Evolutionary conservation across 2,888 invertebrate species (phyloP), one percentile per base, ranked within the genome.

Genomic region (Pharmacophagus antenor): DNA sequence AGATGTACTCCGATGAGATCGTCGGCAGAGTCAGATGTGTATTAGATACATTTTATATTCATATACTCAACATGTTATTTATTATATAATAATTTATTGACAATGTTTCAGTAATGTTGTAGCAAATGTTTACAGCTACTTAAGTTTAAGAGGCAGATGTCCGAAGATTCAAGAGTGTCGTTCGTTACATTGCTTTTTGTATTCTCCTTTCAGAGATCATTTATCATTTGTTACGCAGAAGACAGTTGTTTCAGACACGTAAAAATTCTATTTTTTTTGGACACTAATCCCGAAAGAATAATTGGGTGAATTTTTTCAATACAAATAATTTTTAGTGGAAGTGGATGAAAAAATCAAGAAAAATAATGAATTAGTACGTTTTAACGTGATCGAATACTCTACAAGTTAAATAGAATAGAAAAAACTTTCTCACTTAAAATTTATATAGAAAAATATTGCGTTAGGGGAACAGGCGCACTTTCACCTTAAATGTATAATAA

Each of bases 241-340:
- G 7, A 23, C 47, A 47, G 47, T 22, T 47, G 47, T 47, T 47
- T 47, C n/a, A 23, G 47, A 47, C 47, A 47, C 47, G 47, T 47
- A 47, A 47, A 22, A 47, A 22, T n/a, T 23, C 47, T 47, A 47
- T 47, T 22, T 47, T 47, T 23, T n/a, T n/a, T n/a, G n/a, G 22
- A 47, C 47, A 47, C 23, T 22, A 23, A 23, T 47, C 23, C 12
- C 10, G 21, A 2, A 4, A 23, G 22, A 47, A 21, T 12, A n/a
- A 31, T 10, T 31, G 31, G 10, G 10, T 12, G 12, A 31, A 31
- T 31, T 31, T 31, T 15, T 12, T 31, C 2, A 31, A 15, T 31
- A 15, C 10, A 31, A 31, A 7, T 8, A 10, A 10, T n/a, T n/a
- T n/a, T n/a, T n/a, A n/a, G n/a, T n/a, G 2, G 3, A 12, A 31